These are phyloP conservation scores for Argyra leucocephala DNA, from an alignment of 2,888 invertebrate genomes.

Conservation along the genomic window DNA sequence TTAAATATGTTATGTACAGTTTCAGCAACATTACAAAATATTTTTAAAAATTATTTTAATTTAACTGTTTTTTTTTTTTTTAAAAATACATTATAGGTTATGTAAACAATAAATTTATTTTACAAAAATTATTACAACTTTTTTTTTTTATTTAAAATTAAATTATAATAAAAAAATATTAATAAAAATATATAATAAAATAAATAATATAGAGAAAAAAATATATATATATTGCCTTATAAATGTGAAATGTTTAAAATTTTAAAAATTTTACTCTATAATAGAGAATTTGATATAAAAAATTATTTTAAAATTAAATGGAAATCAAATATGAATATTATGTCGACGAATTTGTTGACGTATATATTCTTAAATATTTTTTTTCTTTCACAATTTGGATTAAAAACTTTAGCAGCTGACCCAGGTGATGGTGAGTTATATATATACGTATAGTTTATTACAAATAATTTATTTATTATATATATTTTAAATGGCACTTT, in stretches of 20 bases:
- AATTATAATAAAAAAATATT: constrained; percentile 5
- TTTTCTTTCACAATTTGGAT: constrained; percentile 12
- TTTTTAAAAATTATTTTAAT: too few relatives aligned
- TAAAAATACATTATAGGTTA: too few relatives aligned
- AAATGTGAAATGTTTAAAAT: constrained; percentile 20
- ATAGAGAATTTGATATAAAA: constrained; percentile 14
- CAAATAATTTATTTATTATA: too few relatives aligned
- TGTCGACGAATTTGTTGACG: constrained; percentile 10
- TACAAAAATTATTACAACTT: too few relatives aligned
- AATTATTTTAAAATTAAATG: background rate
- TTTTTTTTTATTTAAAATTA: background rate
- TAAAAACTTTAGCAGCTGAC: constrained; percentile 14
- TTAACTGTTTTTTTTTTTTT: background rate
- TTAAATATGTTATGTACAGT: too few relatives aligned
- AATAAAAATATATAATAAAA: background rate
- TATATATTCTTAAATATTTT: background rate
- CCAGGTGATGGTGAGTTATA: constrained; percentile 22
- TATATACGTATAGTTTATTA: too few relatives aligned
- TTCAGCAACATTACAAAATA: too few relatives aligned
- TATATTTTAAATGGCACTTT: too few relatives aligned
- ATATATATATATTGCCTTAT: constrained; percentile 16
- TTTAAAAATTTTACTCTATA: constrained; percentile 17
- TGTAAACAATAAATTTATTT: background rate
- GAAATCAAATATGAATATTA: constrained; percentile 16
- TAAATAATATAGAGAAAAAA: background rate